Percentiles rank a stretch among this genome's conserved stretches.
phyloP scores from a whole-genome alignment of 2,113 vertebrate genomes.

The Psammodynastes pulverulentus region DNA sequence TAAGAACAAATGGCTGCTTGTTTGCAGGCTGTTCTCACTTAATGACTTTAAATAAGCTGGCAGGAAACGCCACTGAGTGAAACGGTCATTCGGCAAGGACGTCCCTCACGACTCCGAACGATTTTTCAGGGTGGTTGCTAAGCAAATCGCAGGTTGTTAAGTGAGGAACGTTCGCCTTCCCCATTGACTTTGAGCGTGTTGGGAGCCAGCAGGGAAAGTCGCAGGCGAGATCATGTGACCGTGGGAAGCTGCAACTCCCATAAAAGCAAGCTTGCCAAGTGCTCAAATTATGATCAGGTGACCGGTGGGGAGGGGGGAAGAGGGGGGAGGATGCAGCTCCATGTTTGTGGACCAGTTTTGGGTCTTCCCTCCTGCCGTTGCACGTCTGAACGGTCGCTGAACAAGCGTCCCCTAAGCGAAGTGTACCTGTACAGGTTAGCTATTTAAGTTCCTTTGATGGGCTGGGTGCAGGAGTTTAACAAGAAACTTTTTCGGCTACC shows the following conservation, averaged over 20 bases:
- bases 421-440: background rate
- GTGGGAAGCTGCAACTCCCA: background rate
- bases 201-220: background rate
- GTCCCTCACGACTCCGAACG: fast-evolving
- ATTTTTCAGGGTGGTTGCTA: background rate
- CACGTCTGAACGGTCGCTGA: background rate
- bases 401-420: background rate
- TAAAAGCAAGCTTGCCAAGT: background rate
- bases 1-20: background rate
- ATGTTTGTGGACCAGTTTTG: background rate
- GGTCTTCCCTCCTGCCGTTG: background rate
- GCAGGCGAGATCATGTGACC: background rate
- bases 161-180: background rate
- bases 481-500: background rate
- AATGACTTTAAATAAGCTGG: background rate
- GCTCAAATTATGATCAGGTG: background rate
- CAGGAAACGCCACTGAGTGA: background rate
- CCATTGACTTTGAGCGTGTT: background rate
- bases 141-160: background rate
- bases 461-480: background rate
- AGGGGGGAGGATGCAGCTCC: background rate
- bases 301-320: fast-evolving
- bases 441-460: background rate
- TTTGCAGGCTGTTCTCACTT: background rate
- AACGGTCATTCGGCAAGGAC: background rate